Base-by-base conservation (phyloP, 2,888 invertebrate species). In the Eurytoma adleriae region DNA sequence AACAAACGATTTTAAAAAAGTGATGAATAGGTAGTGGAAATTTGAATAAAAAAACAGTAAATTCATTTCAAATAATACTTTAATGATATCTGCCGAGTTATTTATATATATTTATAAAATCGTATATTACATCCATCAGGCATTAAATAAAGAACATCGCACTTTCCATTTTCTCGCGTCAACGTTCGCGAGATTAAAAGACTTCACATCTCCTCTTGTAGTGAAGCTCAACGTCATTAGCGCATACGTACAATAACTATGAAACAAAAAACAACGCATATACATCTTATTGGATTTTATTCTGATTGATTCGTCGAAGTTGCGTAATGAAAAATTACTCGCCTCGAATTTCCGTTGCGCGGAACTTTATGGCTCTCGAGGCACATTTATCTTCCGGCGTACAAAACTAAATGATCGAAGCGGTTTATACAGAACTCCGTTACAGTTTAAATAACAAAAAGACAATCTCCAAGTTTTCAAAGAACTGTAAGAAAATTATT, bases 61-160 rank as follows among this genome's bases (percentile, higher is more conserved):
- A 14, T 78, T 68, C 3, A 61, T 72, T 75, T 78, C 27, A 48
- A 81, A 75, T 79, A 78, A 79, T 64, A 68, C 54, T 81, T 79
- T 76, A 72, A 75, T 82, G 13, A 70, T 79, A 73, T 77, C 40
- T 69, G 27, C 64, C 69, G 69, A 79, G 50, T 18, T 66, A 70
- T 73, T 64, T 64, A 73, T 76, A 66, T 64, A 71, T 74, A 40
- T 40, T 78, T 79, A 79, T 81, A 81, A 79, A 81, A 81, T 76
- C 62, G 68, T 82, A 82, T 74, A 73, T 77, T 82, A 82, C 74
- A 79, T 77, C 79, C 18, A 76, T 80, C 57, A 77, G 20, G 73
- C 67, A 72, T 79, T 76, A 75, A 81, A 81, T 76, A 81, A 78
- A 74, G 62, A 75, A 67, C 70, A 61, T 66, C 61, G 71, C 72